Conservation (phyloP, 92 coral and sea anemone species). For the Meandrina meandrites region DNA sequence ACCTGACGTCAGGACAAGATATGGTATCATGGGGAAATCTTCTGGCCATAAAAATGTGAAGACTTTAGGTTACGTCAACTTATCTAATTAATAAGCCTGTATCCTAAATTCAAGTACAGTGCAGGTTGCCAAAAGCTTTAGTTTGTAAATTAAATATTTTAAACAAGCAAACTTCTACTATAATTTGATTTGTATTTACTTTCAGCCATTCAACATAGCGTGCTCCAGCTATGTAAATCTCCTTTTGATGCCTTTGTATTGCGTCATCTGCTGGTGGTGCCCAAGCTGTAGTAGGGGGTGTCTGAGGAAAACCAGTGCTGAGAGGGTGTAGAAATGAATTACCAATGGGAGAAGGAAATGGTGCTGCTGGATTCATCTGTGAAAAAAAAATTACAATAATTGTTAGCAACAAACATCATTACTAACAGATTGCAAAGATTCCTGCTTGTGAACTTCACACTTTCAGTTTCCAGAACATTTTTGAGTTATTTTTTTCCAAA, state of each 20-base stretch:
- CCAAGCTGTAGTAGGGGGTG: constrained; percentile 20
- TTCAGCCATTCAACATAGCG: constrained; percentile 56
- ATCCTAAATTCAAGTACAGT: too few species aligned
- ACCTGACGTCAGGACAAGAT: too few species aligned
- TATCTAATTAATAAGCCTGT: too few species aligned
- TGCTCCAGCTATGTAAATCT: constrained; percentile 50
- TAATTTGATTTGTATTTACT: constrained; percentile 35
- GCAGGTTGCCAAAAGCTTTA: too few species aligned
- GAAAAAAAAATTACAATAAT: background rate
- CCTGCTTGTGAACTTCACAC: background rate
- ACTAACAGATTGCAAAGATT: background rate
- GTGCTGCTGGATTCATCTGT: background rate
- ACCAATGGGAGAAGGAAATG: constrained; percentile 1
- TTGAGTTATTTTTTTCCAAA: too few species aligned
- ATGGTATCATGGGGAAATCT: too few species aligned
- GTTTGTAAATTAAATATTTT: too few species aligned
- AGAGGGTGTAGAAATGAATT: background rate
- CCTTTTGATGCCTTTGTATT: constrained; percentile 35
- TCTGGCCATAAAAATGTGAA: too few species aligned
- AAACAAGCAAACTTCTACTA: too few species aligned
- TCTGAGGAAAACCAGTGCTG: constrained; percentile 1
- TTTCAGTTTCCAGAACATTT: too few species aligned
- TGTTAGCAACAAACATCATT: too few species aligned
- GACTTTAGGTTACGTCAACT: too few species aligned
- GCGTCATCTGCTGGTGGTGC: constrained; percentile 11